Conservation (phyloP, 2,113 vertebrate genomes). For the Pterocles orientalis region DNA sequence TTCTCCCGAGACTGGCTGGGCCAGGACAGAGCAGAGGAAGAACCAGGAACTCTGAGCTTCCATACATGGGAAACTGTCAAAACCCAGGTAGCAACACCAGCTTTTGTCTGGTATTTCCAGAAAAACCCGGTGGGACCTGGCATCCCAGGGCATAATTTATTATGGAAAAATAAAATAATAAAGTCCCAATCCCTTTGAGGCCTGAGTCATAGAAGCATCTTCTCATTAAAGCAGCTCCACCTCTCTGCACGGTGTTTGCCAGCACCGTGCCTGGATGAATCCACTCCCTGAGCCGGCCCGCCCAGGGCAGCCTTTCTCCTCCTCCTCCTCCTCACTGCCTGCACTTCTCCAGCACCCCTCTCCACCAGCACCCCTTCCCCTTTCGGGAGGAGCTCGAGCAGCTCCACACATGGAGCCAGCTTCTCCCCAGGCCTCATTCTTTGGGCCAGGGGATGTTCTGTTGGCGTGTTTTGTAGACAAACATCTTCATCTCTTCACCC, state of each 20-base stretch:
- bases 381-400: background rate
- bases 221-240: constrained; percentile 76
- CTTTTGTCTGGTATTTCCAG: constrained; percentile 72
- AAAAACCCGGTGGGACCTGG: constrained; percentile 72
- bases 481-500: background rate
- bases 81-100: constrained; percentile 63
- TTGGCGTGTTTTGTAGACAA: background rate
- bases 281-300: constrained; percentile 16
- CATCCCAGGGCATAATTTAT: constrained; percentile 73
- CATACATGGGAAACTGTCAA: constrained; percentile 62
- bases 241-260: constrained; percentile 61
- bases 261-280: constrained; percentile 32
- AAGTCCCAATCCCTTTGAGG: constrained; percentile 76
- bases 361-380: background rate
- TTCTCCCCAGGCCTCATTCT: background rate
- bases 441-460: background rate
- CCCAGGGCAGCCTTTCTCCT: background rate
- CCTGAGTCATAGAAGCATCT: constrained; percentile 76
- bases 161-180: constrained; percentile 81
- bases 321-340: background rate
- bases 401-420: background rate
- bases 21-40: background rate
- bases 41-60: constrained; percentile 25
- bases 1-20: background rate
- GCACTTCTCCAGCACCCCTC: background rate